Evolutionary conservation across 2,797 vertebrate species (phyloP).

Genomic region (Mormyrops boulengeri): DNA sequence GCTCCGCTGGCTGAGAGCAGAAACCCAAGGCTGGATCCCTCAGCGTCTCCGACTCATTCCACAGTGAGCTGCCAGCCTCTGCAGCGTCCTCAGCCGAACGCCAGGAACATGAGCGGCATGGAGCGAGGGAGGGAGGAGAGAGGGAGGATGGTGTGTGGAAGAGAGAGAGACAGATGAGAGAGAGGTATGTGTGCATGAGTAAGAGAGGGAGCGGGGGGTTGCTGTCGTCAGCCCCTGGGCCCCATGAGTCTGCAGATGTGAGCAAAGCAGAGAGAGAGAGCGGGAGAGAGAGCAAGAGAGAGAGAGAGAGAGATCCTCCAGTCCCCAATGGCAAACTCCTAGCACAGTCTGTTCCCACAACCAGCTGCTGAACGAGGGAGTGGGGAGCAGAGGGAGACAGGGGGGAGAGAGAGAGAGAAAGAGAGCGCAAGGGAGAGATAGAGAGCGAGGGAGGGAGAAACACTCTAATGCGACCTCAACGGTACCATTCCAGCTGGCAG

Average conservation of each 20-base stretch:
- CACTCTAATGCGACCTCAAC: background rate
- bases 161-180: constrained; percentile 26
- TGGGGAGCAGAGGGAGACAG: constrained; percentile 8
- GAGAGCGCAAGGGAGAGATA: background rate
- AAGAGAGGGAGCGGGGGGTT: constrained; percentile 21
- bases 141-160: constrained; percentile 23
- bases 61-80: constrained; percentile 55
- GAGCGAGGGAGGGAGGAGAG: constrained; percentile 30
- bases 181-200: constrained; percentile 6
- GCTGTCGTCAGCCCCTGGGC: constrained; percentile 32
- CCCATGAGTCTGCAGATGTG: constrained; percentile 55
- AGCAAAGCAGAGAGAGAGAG: constrained; percentile 37
- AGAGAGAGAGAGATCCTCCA: background rate
- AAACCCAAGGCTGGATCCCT: constrained; percentile 36
- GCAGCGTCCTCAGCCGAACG: constrained; percentile 47
- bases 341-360: constrained; percentile 48
- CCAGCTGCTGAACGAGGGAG: constrained; percentile 38
- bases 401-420: background rate
- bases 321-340: constrained; percentile 9
- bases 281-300: constrained; percentile 14
- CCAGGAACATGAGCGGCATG: constrained; percentile 39
- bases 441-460: background rate
- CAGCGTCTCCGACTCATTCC: constrained; percentile 39
- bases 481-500: background rate
- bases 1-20: constrained; percentile 29